phyloP scores from a whole-genome alignment of 2,888 invertebrate species.

The Venustoraphidia nigricollis region DNA sequence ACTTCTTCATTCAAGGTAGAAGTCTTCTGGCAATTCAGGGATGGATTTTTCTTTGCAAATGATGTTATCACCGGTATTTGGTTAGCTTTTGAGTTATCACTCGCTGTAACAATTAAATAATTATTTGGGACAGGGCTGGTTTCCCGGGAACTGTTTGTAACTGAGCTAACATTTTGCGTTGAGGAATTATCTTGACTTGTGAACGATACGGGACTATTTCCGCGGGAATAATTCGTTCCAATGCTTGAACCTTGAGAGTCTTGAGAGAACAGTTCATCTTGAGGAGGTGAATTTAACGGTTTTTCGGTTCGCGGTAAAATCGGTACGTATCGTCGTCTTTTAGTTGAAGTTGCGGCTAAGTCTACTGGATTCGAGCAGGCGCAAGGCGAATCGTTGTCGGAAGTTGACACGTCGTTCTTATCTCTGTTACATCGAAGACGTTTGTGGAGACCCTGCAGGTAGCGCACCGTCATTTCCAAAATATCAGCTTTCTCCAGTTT shows the following conservation, averaged over 20 bases:
- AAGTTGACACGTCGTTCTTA: too few relatives aligned
- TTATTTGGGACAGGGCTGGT: not conserved
- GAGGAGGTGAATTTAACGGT: too few relatives aligned
- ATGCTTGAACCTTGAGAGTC: constrained; percentile 1
- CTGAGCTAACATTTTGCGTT: too few relatives aligned
- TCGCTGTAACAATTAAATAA: not conserved
- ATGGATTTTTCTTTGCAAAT: too few relatives aligned
- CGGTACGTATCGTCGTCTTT: not conserved
- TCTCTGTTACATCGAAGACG: not conserved
- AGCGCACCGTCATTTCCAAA: constrained; percentile 43
- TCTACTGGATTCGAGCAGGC: too few relatives aligned
- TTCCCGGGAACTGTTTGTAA: not conserved
- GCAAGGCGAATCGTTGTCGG: too few relatives aligned
- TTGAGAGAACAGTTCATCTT: not conserved
- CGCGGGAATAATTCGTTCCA: not conserved
- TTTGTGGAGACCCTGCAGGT: constrained; percentile 34
- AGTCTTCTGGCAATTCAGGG: too few relatives aligned
- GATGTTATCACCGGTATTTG: too few relatives aligned
- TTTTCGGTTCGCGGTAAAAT: constrained; percentile 3
- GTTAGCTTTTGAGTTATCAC: too few relatives aligned
- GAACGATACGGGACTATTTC: not conserved
- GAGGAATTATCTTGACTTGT: too few relatives aligned
- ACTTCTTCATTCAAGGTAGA: too few relatives aligned
- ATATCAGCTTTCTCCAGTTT: constrained; percentile 52
- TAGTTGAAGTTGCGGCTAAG: too few relatives aligned